Evolutionary conservation across 1,140 invertebrate genomes (phyloP).

Genomic region (Bombus affinis): DNA sequence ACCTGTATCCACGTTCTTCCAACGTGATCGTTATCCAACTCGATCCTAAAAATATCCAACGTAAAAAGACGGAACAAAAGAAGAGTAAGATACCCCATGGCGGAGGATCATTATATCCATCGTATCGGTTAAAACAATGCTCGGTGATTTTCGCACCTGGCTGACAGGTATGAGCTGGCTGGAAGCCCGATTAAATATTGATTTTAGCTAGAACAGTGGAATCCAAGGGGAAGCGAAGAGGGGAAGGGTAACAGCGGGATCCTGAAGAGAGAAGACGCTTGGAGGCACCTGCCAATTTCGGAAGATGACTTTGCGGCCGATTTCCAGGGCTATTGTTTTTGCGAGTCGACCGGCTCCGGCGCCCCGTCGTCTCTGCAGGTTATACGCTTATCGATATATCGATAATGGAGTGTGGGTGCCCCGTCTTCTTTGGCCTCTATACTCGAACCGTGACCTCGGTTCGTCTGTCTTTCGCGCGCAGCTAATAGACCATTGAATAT

Average conservation of each 20-base stretch:
- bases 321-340: slow-evolving; percentile 52
- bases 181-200: slow-evolving; percentile 71
- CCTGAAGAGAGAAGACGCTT: slow-evolving; percentile 17
- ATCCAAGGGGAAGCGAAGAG: not conserved
- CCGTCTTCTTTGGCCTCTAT: slow-evolving; percentile 47
- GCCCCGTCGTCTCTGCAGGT: slow-evolving; percentile 48
- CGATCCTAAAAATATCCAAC: not conserved
- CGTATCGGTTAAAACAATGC: slow-evolving; percentile 56
- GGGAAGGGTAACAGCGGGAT: not conserved
- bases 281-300: slow-evolving; percentile 69
- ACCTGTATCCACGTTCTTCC: slow-evolving; percentile 53
- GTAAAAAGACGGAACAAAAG: slow-evolving; percentile 8
- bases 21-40: slow-evolving; percentile 58
- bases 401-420: slow-evolving; percentile 53
- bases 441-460: slow-evolving; percentile 49
- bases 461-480: slow-evolving; percentile 41
- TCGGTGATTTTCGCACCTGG: slow-evolving; percentile 71
- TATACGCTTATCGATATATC: slow-evolving; percentile 56
- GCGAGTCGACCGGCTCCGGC: slow-evolving; percentile 32
- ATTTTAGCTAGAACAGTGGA: slow-evolving; percentile 60
- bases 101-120: slow-evolving; percentile 47
- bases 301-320: slow-evolving; percentile 64
- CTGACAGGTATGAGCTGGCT: slow-evolving; percentile 49
- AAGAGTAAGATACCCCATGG: slow-evolving; percentile 37
- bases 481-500: slow-evolving; percentile 70